Base-by-base conservation (phyloP, 1,140 invertebrate species). In the Caenorhabditis brenneri region DNA sequence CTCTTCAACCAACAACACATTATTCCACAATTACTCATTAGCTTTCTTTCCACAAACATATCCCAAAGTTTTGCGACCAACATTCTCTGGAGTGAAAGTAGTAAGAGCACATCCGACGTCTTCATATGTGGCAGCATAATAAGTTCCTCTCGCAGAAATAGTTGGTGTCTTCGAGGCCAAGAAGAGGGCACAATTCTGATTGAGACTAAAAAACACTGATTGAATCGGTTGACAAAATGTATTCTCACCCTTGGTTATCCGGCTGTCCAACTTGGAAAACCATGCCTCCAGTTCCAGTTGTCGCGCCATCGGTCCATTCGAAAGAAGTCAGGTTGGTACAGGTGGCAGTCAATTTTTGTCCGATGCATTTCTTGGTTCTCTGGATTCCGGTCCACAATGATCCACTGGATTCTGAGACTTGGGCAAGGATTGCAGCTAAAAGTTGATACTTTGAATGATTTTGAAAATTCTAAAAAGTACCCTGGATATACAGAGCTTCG, bases 21-120 rank as follows among this genome's bases (percentile, higher is more conserved):
- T n/a, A n/a, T n/a, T n/a, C n/a, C n/a, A n/a, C 12, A 51, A n/a
- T 58, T 58, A 58, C 7, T 58, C 36, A 4, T 24, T n/a, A 19
- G 58, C 58, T 31, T 65, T 65, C 58, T 65, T 65, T 36, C 29
- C 29, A 65, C 58, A 65, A 24, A 65, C 31, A 19, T 65, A 33
- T 36, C 58, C 58, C 9, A 33, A n/a, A 33, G 19, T 33, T 4
- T 33, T 36, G n/a, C 58, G 58, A 33, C 29, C 29, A 33, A 36
- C 0, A 65, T 65, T 19, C 15, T 19, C 58, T 36, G 12, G n/a
- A 27, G 7, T 36, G 58, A 65, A 36, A 15, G 2, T 29, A 7
- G 22, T n/a, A n/a, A 19, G 15, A 12, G 10, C 53, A 55, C 58
- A 65, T 5, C 19, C 19, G 10, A 16, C 19, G 24, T 65, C 58